A percentile compares a stretch with the other conserved stretches of the same genome.
phyloP scores from a whole-genome alignment of 1,140 invertebrate genomes.

The Neodiprion fabricii region DNA sequence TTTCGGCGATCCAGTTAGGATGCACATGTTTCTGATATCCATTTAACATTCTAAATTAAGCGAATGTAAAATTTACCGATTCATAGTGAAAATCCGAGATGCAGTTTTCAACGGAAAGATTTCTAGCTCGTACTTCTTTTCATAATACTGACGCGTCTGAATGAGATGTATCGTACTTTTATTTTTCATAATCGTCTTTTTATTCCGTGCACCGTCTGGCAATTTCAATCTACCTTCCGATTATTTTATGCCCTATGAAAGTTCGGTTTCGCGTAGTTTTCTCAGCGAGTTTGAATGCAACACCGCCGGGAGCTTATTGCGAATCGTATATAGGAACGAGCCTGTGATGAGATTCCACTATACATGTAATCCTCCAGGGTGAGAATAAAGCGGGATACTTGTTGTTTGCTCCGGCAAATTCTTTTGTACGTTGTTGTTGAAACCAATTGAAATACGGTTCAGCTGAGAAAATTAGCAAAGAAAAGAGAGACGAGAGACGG shows the following conservation, averaged over 20 bases:
- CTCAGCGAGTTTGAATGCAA: slow-evolving; percentile 3
- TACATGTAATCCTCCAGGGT: background rate
- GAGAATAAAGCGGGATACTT: slow-evolving; percentile 13
- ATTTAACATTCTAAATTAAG: too few species aligned
- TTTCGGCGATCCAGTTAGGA: too few species aligned
- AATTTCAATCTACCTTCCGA: slow-evolving; percentile 1
- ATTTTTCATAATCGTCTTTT: background rate
- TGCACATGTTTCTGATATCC: too few species aligned
- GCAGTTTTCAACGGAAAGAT: too few species aligned
- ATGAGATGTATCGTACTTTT: background rate
- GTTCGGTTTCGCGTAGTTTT: slow-evolving; percentile 15
- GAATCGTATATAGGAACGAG: background rate
- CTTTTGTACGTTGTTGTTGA: slow-evolving; percentile 12
- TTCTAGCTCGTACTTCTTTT: background rate
- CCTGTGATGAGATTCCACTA: background rate
- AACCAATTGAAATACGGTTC: background rate
- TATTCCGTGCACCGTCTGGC: background rate
- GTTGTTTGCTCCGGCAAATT: slow-evolving; percentile 17
- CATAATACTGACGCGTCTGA: background rate
- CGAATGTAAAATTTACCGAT: too few species aligned
- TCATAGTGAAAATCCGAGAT: too few species aligned
- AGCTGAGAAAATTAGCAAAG: background rate
- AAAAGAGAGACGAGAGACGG: background rate
- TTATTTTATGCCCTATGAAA: background rate
- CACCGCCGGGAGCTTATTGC: slow-evolving; percentile 5